Percentiles rank a stretch among this genome's conserved stretches.
phyloP scores from a whole-genome alignment of 2,797 vertebrate species.

The Clarias laeviceps region DNA sequence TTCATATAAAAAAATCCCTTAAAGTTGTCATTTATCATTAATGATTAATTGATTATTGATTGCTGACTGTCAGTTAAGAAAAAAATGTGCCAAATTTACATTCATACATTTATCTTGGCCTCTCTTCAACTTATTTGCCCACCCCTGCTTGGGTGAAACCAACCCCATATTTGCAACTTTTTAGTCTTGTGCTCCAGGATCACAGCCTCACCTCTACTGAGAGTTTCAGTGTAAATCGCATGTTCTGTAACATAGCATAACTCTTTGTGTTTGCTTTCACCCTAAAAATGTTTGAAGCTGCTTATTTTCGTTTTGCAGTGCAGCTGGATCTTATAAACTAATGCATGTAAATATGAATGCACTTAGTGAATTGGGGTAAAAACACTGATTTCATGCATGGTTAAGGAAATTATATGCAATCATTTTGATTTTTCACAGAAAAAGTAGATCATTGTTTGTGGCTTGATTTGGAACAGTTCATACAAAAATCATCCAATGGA shows the following conservation, averaged over 20 bases:
- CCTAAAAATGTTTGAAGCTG: neutral
- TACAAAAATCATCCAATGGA: neutral
- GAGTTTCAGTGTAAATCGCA: neutral
- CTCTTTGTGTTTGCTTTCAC: neutral
- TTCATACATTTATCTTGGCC: too few species aligned
- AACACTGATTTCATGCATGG: neutral
- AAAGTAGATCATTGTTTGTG: neutral
- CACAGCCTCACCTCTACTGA: neutral
- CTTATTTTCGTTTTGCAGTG: neutral
- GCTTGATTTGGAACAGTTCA: too few species aligned
- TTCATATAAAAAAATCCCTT: too few species aligned
- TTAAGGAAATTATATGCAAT: neutral
- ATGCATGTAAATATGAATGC: neutral
- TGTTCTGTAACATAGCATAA: conserved; percentile 3
- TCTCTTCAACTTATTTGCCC: neutral
- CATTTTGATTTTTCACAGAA: neutral
- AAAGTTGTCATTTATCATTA: too few species aligned
- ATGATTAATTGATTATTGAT: too few species aligned
- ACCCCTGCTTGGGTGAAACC: too few species aligned
- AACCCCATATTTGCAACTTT: neutral
- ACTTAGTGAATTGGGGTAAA: neutral
- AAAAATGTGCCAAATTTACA: too few species aligned
- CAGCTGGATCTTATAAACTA: neutral
- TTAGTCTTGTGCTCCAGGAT: too few species aligned
- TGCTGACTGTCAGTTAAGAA: too few species aligned